A percentile compares a stretch with the other conserved stretches of the same genome.
Conservation (phyloP, 1,140 invertebrate genomes). For the Galleria mellonella region DNA sequence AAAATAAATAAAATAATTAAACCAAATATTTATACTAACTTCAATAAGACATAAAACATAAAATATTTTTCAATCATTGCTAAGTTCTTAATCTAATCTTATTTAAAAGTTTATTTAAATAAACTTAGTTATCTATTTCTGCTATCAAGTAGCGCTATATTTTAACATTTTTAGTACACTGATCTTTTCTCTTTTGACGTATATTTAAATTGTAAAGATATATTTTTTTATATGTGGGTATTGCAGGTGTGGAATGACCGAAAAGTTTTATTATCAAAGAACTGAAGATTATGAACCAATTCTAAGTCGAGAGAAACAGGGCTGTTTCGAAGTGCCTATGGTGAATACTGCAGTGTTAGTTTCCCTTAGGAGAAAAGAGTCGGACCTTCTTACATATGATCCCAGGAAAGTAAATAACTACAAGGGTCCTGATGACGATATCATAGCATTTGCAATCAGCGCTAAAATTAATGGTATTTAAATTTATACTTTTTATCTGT, state of each 20-base stretch:
- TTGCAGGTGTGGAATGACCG: slow-evolving; percentile 90
- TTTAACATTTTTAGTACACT: no score
- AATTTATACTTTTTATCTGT: no score
- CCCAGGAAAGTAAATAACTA: slow-evolving; percentile 78
- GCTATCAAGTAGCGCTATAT: no score
- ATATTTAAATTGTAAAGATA: not conserved
- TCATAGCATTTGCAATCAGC: slow-evolving; percentile 93
- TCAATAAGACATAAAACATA: no score
- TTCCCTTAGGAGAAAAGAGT: slow-evolving; percentile 78
- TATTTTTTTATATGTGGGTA: slow-evolving; percentile 1
- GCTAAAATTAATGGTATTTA: slow-evolving; percentile 81
- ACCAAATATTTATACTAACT: no score
- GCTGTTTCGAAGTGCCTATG: slow-evolving; percentile 93
- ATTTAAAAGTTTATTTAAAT: no score
- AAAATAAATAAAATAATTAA: no score
- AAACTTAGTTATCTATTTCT: no score
- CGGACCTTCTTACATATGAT: slow-evolving; percentile 86
- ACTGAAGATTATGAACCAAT: slow-evolving; percentile 92
- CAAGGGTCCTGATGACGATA: slow-evolving; percentile 91
- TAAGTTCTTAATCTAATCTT: no score
- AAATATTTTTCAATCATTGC: no score
- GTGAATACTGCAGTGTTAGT: slow-evolving; percentile 92
- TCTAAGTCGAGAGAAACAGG: slow-evolving; percentile 80
- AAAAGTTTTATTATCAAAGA: slow-evolving; percentile 91
- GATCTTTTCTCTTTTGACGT: not conserved